phyloP scores from a whole-genome alignment of 2,797 vertebrate genomes.

The Gallinago stenura region DNA sequence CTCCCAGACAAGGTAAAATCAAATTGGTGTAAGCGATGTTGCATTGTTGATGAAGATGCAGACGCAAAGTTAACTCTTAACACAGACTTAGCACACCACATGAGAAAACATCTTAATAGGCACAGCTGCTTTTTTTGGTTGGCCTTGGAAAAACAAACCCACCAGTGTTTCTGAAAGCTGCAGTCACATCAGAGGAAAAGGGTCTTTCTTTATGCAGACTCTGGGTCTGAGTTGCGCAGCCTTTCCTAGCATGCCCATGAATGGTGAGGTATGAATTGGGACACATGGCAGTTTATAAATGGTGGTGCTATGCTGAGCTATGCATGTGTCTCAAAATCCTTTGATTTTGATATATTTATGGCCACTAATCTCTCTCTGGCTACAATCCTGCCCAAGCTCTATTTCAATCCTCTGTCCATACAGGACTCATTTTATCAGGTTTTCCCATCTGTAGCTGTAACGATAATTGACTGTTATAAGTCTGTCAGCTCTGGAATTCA shows the following conservation, averaged over 20 bases:
- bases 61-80: slow-evolving; percentile 40
- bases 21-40: slow-evolving; percentile 63
- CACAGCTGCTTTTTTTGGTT: not conserved
- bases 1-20: slow-evolving; percentile 73
- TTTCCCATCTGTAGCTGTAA: slow-evolving; percentile 57
- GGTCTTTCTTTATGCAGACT: not conserved
- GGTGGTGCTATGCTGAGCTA: not conserved
- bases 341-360: slow-evolving; percentile 59
- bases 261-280: slow-evolving; percentile 33
- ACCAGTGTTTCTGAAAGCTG: not conserved
- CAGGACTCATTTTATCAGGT: slow-evolving; percentile 58
- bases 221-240: not conserved
- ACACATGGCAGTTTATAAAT: slow-evolving; percentile 43
- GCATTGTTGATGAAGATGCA: slow-evolving; percentile 67
- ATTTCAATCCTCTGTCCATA: slow-evolving; percentile 53
- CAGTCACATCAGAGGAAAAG: slow-evolving; percentile 2
- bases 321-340: slow-evolving; percentile 9
- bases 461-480: slow-evolving; percentile 32
- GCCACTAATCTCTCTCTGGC: slow-evolving; percentile 52
- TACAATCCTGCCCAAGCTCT: slow-evolving; percentile 41
- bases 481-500: slow-evolving; percentile 50
- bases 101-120: slow-evolving; percentile 54
- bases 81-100: not conserved
- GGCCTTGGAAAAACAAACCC: not conserved
- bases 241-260: slow-evolving; percentile 30